Percentiles rank a stretch among this genome's conserved stretches.
These are phyloP conservation scores for Zaprionus vittiger DNA, from an alignment of 1,140 invertebrate species.

Conservation along the genomic window DNA sequence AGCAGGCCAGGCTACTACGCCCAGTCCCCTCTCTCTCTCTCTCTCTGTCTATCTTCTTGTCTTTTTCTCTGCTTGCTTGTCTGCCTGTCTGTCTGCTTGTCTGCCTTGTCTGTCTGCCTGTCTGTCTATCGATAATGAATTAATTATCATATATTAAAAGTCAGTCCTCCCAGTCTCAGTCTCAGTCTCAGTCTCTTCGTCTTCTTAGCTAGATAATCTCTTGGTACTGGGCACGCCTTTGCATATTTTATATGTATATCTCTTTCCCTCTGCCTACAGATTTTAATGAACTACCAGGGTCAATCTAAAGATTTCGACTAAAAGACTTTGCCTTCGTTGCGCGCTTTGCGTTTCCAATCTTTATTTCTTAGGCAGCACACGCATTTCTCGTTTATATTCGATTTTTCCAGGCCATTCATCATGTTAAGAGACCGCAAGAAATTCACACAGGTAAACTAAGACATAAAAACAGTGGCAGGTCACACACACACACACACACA, in stretches of 20 bases:
- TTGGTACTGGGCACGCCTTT: slow-evolving; percentile 67
- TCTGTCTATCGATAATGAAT: slow-evolving; percentile 74
- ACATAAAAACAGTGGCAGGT: slow-evolving; percentile 60
- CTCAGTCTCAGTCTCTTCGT: slow-evolving; percentile 5
- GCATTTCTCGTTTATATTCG: slow-evolving; percentile 42
- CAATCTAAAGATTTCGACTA: slow-evolving; percentile 3
- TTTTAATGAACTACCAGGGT: slow-evolving; percentile 17
- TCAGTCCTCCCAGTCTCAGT: slow-evolving; percentile 41
- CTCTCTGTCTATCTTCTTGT: slow-evolving; percentile 23
- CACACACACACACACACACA: slow-evolving; percentile 29
- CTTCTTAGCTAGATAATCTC: slow-evolving; percentile 65
- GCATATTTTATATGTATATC: slow-evolving; percentile 75
- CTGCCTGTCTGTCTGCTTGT: slow-evolving; percentile 5
- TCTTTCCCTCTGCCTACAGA: not conserved
- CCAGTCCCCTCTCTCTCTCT: slow-evolving; percentile 8
- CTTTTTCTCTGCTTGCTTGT: slow-evolving; percentile 20
- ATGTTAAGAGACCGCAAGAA: slow-evolving; percentile 58
- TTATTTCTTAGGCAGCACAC: slow-evolving; percentile 25
- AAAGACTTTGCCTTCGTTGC: not conserved
- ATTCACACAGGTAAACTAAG: slow-evolving; percentile 19
- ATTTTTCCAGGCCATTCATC: slow-evolving; percentile 68
- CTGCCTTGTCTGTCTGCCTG: slow-evolving; percentile 21
- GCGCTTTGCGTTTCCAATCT: not conserved
- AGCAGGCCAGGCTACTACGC: slow-evolving; percentile 41
- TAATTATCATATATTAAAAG: slow-evolving; percentile 83